These are phyloP conservation scores for Labroides dimidiatus DNA, from an alignment of 2,797 vertebrate genomes.

Conservation along the genomic window DNA sequence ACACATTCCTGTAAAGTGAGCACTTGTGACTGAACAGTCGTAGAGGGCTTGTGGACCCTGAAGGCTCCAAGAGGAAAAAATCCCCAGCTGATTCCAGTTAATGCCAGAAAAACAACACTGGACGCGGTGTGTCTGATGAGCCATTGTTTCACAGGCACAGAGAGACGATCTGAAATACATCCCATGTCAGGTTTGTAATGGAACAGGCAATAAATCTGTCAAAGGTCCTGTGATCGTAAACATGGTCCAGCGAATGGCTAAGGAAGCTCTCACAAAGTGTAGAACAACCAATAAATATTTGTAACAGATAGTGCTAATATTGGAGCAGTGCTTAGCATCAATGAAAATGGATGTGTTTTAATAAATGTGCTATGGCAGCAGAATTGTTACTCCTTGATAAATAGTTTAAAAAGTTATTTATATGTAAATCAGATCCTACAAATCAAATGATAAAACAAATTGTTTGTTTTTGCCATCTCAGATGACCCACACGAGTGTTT, in stretches of 20 bases:
- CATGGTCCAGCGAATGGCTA: conserved; percentile 21
- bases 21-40: conserved; percentile 33
- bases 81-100: conserved; percentile 75
- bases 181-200: conserved; percentile 63
- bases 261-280: conserved; percentile 40
- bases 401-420: conserved; percentile 12
- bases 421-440: conserved; percentile 8
- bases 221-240: conserved; percentile 50
- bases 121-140: conserved; percentile 53
- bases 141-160: conserved; percentile 65
- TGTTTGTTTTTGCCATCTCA: not conserved
- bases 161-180: conserved; percentile 63
- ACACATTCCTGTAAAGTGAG: conserved; percentile 32
- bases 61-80: conserved; percentile 52
- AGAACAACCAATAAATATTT: conserved; percentile 45
- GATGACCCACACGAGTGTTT: not conserved
- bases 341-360: conserved; percentile 62
- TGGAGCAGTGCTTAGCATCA: conserved; percentile 20
- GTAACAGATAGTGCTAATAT: conserved; percentile 51
- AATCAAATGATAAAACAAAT: conserved; percentile 7
- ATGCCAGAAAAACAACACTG: conserved; percentile 70
- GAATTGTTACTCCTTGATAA: conserved; percentile 17
- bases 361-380: conserved; percentile 26
- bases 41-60: conserved; percentile 43
- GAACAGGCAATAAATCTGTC: conserved; percentile 64